Conservation (phyloP, 2,888 invertebrate genomes). For the Marronus borbonicus region DNA sequence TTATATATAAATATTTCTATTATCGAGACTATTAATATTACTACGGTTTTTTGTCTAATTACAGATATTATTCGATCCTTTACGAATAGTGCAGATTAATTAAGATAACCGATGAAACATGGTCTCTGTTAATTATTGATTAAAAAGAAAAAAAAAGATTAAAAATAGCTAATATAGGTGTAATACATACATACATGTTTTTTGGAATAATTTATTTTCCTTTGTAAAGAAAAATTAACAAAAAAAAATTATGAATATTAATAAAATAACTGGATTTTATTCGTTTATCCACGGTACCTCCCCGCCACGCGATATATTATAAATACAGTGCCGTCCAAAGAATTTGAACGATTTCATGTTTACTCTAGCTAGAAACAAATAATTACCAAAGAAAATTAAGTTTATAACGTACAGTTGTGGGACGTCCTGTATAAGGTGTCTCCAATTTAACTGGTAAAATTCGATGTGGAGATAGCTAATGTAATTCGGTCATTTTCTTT, state of each 20-base stretch:
- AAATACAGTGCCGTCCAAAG: background rate
- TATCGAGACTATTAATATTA: background rate
- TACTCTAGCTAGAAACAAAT: too few species aligned
- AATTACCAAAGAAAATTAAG: too few species aligned
- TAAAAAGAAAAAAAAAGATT: constrained; percentile 15
- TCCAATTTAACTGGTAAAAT: too few species aligned
- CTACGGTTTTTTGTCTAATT: constrained; percentile 42
- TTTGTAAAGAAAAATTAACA: too few species aligned
- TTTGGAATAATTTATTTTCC: too few species aligned
- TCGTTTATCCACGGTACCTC: constrained; percentile 48
- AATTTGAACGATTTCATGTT: too few species aligned
- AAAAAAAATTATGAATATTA: too few species aligned
- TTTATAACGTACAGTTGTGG: too few species aligned
- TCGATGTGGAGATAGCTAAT: too few species aligned
- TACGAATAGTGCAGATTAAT: constrained; percentile 20
- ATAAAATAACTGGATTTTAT: constrained; percentile 47
- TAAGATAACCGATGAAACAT: constrained; percentile 7
- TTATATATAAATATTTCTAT: constrained; percentile 52
- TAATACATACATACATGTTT: constrained; percentile 30
- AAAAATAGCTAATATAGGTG: constrained; percentile 33
- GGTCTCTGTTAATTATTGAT: constrained; percentile 32
- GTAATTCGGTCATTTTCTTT: too few species aligned
- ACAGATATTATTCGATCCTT: constrained; percentile 39
- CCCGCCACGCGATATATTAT: background rate
- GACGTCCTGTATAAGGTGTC: too few species aligned